A percentile compares a stretch with the other conserved stretches of the same genome.
These are phyloP conservation scores for Pseudolaguvia tuberculata DNA, from an alignment of 2,113 vertebrate genomes.

Conservation along the genomic window DNA sequence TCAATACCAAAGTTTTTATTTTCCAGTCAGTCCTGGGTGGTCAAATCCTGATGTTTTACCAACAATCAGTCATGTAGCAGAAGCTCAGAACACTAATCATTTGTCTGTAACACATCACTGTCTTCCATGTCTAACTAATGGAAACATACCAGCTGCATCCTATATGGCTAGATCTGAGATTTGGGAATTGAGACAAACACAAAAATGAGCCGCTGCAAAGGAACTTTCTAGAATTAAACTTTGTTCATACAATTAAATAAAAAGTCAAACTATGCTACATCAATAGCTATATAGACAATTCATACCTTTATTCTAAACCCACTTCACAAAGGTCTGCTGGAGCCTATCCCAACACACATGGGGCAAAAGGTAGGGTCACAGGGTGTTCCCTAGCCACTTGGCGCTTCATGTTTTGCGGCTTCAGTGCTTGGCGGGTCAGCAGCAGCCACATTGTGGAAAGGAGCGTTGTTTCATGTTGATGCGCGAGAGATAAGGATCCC, in stretches of 20 bases:
- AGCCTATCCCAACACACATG: no score
- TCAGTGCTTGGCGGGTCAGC: no score
- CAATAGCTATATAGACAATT: not conserved
- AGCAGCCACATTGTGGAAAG: no score
- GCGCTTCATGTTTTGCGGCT: no score
- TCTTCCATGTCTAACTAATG: constrained; percentile 3
- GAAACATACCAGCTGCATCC: constrained; percentile 19
- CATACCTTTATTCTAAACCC: no score
- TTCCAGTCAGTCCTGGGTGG: not conserved
- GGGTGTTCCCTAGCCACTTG: no score
- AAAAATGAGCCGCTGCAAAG: not conserved
- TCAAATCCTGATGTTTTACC: not conserved
- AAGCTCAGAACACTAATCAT: constrained; percentile 7
- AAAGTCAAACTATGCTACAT: not conserved
- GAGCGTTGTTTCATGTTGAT: no score
- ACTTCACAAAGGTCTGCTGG: no score
- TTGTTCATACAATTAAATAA: no score
- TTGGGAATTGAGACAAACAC: constrained; percentile 2
- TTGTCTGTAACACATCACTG: constrained; percentile 1
- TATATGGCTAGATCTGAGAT: constrained; percentile 18
- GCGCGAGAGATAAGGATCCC: no score
- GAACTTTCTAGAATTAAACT: not conserved
- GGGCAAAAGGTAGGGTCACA: no score
- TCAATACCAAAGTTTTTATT: not conserved
- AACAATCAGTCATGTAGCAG: constrained; percentile 4